Evolutionary conservation across 2,888 invertebrate species (phyloP), one percentile per base, ranked within the genome.

Genomic region (Tipula confusa): DNA sequence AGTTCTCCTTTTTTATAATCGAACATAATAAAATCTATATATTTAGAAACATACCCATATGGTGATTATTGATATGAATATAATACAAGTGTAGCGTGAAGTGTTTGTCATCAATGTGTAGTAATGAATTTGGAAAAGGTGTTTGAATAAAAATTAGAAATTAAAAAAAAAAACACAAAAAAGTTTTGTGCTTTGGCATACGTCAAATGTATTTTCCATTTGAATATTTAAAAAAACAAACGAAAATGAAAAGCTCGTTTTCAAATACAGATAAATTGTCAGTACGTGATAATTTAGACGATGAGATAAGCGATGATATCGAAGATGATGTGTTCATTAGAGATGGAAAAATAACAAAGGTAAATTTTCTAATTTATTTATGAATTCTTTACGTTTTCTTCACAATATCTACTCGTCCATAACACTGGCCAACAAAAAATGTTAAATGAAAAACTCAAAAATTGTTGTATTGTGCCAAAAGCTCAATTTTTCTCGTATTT

Each of bases 281-380:
- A 86, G 92, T 94, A 80, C 90, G 92, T 85, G 94, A 94, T 87
- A 93, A 93, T 86, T 91, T 93, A 85, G 94, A 94, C 86, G 94
- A 94, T 86, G 94, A 94, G 85, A 92, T 93, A 85, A 90, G 94
- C 86, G 94, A 94, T 86, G 94, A 94, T 88, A 93, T 94, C 13
- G 94, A 95, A 86, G 94, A 95, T 88, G 94, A 95, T 88, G 94
- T 95, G 18, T 95, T 95, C 87, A 94, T 94, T 85, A 91, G 94
- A 85, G 94, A 94, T 89, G 93, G 94, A 18, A 92, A 92, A 87
- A 92, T 92, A 86, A 92, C 93, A 82, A 93, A 92, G 88, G 91
- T 92, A 87, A 38, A 24, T 38, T 36, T 9, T 36, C 15, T 15
- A 43, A 15, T 7, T n/a, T n/a, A n/a, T n/a, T n/a, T n/a, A 33